phyloP scores from a whole-genome alignment of 1,140 invertebrate species.

The Hypsibius dujardini region DNA sequence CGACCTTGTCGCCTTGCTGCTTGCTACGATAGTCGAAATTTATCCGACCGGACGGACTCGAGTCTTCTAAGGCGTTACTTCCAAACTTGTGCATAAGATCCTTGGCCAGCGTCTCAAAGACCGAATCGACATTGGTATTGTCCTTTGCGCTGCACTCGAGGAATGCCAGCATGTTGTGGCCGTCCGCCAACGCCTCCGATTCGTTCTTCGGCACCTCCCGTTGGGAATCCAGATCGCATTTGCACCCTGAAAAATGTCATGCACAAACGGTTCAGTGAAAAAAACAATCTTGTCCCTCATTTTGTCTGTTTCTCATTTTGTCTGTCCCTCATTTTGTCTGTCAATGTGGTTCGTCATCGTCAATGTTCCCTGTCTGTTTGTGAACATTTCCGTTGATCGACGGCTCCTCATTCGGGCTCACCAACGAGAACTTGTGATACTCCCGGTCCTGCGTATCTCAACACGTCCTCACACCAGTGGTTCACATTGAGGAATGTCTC shows the following conservation, averaged over 20 bases:
- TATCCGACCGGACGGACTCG: background rate
- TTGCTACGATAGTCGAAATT: slow-evolving; percentile 15
- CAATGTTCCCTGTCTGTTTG: background rate
- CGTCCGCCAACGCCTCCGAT: slow-evolving; percentile 57
- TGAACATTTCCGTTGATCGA: too few species aligned
- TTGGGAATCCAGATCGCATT: slow-evolving; percentile 61
- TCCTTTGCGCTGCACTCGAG: slow-evolving; percentile 13
- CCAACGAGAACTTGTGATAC: slow-evolving; percentile 73
- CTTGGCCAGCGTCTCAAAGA: slow-evolving; percentile 7
- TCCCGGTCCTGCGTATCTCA: slow-evolving; percentile 71
- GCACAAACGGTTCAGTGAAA: slow-evolving; percentile 19
- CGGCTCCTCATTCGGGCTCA: slow-evolving; percentile 30
- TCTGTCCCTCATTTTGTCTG: slow-evolving; percentile 4
- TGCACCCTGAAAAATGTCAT: slow-evolving; percentile 44
- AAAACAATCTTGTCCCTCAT: background rate
- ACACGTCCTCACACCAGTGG: slow-evolving; percentile 83
- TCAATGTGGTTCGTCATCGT: too few species aligned
- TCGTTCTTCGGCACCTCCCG: slow-evolving; percentile 64
- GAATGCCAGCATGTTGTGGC: slow-evolving; percentile 13
- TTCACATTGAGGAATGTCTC: slow-evolving; percentile 69
- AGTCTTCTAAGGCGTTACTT: background rate
- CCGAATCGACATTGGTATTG: slow-evolving; percentile 12
- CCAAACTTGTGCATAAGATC: slow-evolving; percentile 16
- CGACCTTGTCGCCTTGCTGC: background rate
- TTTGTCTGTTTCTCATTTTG: slow-evolving; percentile 4